A percentile compares a stretch with the other conserved stretches of the same genome.
These are phyloP conservation scores for Scytalopus superciliaris DNA, from an alignment of 2,113 vertebrate genomes.

Conservation along the genomic window DNA sequence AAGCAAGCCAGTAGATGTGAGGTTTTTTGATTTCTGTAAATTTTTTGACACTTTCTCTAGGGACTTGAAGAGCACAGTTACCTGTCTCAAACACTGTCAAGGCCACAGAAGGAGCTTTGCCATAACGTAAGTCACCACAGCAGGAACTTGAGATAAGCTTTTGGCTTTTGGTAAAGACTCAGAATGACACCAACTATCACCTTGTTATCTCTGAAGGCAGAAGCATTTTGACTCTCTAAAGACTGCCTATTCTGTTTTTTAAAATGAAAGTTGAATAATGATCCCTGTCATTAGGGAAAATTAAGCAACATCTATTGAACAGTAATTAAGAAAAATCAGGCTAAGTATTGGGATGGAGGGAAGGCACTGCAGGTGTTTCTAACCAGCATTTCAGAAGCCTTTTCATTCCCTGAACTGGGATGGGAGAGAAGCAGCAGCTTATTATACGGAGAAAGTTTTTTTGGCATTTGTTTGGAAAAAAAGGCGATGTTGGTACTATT, in stretches of 20 bases:
- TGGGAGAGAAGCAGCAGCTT: background rate
- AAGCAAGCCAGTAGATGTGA: background rate
- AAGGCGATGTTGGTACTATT: background rate
- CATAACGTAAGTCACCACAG: background rate
- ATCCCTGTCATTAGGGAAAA: background rate
- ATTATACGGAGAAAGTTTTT: background rate
- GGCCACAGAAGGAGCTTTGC: background rate
- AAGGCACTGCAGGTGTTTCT: background rate
- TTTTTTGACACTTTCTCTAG: background rate
- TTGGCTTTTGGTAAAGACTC: background rate
- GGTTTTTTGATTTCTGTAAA: background rate
- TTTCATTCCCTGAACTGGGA: background rate
- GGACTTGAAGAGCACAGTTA: background rate
- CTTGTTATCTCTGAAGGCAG: background rate
- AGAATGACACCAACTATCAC: background rate
- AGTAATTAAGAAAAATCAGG: background rate
- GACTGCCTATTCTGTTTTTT: background rate
- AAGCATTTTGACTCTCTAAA: background rate
- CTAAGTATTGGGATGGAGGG: background rate
- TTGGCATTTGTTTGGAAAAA: background rate
- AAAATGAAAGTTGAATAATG: background rate
- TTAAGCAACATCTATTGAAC: background rate
- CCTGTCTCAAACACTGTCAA: background rate
- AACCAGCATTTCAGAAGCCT: background rate
- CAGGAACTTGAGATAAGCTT: background rate